phyloP scores from a whole-genome alignment of 2,113 vertebrate genomes.

The Pedionomus torquatus region DNA sequence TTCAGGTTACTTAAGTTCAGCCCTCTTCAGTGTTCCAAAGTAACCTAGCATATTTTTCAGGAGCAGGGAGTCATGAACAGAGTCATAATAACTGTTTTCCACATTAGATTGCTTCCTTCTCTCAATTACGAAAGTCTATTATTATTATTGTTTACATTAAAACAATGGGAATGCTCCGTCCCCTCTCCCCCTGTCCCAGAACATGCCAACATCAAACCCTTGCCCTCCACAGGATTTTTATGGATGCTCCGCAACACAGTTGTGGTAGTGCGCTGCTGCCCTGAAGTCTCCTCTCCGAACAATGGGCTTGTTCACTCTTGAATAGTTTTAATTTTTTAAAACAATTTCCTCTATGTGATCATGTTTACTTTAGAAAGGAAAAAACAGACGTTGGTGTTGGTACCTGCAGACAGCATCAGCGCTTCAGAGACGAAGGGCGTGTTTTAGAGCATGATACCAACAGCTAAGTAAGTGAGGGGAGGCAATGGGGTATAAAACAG shows the following conservation, averaged over 20 bases:
- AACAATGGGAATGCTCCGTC: constrained; percentile 26
- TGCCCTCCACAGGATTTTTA: neutral
- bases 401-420: neutral
- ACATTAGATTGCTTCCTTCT: constrained; percentile 32
- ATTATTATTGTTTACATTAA: constrained; percentile 34
- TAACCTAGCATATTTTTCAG: neutral
- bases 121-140: neutral
- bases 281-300: neutral
- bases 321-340: neutral
- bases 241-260: neutral
- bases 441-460: neutral
- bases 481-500: neutral
- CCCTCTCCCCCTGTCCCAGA: neutral
- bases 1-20: constrained; percentile 18
- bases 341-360: neutral
- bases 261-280: neutral
- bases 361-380: constrained; percentile 3
- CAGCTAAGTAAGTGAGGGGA: neutral
- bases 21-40: neutral
- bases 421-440: neutral
- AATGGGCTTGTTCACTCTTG: neutral
- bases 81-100: constrained; percentile 30
- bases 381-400: neutral
- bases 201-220: rapidly evolving
- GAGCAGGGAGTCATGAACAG: constrained; percentile 19